Evolutionary conservation across 92 coral and sea anemone species (phyloP).

Genomic region (Umimayanthus kanabou): DNA sequence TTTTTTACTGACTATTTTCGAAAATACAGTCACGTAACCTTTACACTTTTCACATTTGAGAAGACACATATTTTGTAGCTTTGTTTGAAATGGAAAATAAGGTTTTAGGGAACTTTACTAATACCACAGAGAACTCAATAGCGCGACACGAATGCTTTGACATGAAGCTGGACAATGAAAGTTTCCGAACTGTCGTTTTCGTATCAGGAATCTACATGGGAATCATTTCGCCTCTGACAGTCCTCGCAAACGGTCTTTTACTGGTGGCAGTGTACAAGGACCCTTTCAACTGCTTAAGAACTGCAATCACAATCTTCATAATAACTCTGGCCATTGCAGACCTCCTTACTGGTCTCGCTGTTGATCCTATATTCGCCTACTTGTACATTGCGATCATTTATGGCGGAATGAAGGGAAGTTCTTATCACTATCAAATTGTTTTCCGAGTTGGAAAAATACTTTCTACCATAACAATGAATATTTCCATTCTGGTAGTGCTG

Average conservation of each 20-base stretch:
- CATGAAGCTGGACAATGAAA: background rate
- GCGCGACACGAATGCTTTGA: background rate
- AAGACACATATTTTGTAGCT: background rate
- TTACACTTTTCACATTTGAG: background rate
- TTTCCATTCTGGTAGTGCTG: constrained; percentile 67
- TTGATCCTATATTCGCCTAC: constrained; percentile 66
- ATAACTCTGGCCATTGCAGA: constrained; percentile 63
- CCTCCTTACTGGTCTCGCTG: constrained; percentile 62
- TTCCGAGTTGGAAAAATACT: constrained; percentile 59
- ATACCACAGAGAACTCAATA: background rate
- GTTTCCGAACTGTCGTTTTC: background rate
- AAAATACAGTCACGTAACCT: background rate
- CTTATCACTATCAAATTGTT: constrained; percentile 42
- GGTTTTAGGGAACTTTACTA: background rate
- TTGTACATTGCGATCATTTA: constrained; percentile 56
- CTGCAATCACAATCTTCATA: constrained; percentile 64
- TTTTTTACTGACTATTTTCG: too few relatives aligned
- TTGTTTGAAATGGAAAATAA: background rate
- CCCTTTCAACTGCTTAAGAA: constrained; percentile 58
- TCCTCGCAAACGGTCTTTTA: constrained; percentile 60
- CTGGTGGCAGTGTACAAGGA: constrained; percentile 68
- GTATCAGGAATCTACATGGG: constrained; percentile 60
- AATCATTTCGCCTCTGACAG: constrained; percentile 52
- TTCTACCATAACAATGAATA: constrained; percentile 73
- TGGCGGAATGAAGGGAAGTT: constrained; percentile 39